A percentile compares a stretch with the other conserved stretches of the same genome.
Evolutionary conservation across 2,888 invertebrate species (phyloP).

Genomic region (Gibbula magus): DNA sequence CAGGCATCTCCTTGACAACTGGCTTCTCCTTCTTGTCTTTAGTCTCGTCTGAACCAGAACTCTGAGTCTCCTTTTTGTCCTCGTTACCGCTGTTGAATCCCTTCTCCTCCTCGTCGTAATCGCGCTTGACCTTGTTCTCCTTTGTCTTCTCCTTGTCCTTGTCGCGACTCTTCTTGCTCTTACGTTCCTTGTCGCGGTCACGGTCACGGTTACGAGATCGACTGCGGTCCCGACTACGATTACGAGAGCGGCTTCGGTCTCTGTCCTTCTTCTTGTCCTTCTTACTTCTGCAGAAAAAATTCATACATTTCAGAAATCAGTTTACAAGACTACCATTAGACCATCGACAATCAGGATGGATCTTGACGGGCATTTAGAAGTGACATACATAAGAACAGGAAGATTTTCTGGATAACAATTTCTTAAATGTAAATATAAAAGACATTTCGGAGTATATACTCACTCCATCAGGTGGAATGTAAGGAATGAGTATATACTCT

Average conservation of each 20-base stretch:
- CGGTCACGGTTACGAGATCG: conserved; percentile 36
- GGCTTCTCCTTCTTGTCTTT: conserved; percentile 49
- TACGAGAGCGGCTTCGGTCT: conserved; percentile 48
- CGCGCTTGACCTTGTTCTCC: conserved; percentile 48
- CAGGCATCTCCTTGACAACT: conserved; percentile 64
- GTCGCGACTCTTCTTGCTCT: conserved; percentile 51
- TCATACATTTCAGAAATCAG: neutral
- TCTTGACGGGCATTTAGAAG: too few species aligned
- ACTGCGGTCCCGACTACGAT: conserved; percentile 42
- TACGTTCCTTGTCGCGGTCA: conserved; percentile 48
- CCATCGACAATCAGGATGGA: too few species aligned
- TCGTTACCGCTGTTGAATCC: conserved; percentile 47
- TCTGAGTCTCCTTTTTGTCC: conserved; percentile 31
- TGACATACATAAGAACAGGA: too few species aligned
- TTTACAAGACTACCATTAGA: too few species aligned
- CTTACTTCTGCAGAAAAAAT: conserved; percentile 2
- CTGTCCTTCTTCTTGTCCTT: conserved; percentile 46
- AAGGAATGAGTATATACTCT: too few species aligned
- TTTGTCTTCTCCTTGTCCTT: conserved; percentile 41
- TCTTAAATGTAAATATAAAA: too few species aligned
- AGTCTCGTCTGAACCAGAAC: conserved; percentile 24
- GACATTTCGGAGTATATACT: too few species aligned
- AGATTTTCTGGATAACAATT: too few species aligned
- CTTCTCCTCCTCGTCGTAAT: conserved; percentile 67
- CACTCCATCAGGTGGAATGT: too few species aligned